Percentiles rank a stretch among this genome's conserved stretches.
Conservation (phyloP, 2,113 vertebrate species). For the Chrysemys picta region DNA sequence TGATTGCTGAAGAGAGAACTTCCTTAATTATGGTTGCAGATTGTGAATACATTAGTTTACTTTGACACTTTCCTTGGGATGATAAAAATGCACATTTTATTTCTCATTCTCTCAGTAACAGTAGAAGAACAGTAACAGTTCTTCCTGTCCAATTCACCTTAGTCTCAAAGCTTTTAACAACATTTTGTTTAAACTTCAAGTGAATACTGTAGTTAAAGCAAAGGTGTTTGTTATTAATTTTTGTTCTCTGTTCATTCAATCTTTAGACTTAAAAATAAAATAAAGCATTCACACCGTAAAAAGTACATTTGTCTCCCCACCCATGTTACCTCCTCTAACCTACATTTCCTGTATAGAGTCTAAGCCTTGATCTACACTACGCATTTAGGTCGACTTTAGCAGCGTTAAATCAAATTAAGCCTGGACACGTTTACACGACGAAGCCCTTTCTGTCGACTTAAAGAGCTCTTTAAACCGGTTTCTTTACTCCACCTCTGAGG, state of each 20-base stretch:
- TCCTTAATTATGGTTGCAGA: not conserved
- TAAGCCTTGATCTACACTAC: no score
- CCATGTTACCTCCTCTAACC: not conserved
- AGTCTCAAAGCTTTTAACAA: not conserved
- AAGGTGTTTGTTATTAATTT: no score
- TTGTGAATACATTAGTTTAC: not conserved
- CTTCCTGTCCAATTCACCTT: not conserved
- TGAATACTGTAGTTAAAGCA: not conserved
- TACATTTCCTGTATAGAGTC: accelerated
- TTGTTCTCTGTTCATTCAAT: not conserved
- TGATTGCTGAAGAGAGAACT: not conserved
- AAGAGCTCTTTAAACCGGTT: no score
- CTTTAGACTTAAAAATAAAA: not conserved
- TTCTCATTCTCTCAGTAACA: not conserved
- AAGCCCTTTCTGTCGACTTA: no score
- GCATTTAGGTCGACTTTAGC: no score
- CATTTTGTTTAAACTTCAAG: not conserved
- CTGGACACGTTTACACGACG: no score
- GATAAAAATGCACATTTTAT: not conserved
- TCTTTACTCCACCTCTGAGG: no score
- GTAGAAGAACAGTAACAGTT: no score
- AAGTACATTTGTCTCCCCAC: not conserved
- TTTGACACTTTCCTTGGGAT: not conserved
- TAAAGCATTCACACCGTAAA: not conserved
- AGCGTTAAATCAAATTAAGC: no score